These are phyloP conservation scores for Diplolepis rosae DNA, from an alignment of 2,888 invertebrate species.

Conservation along the genomic window DNA sequence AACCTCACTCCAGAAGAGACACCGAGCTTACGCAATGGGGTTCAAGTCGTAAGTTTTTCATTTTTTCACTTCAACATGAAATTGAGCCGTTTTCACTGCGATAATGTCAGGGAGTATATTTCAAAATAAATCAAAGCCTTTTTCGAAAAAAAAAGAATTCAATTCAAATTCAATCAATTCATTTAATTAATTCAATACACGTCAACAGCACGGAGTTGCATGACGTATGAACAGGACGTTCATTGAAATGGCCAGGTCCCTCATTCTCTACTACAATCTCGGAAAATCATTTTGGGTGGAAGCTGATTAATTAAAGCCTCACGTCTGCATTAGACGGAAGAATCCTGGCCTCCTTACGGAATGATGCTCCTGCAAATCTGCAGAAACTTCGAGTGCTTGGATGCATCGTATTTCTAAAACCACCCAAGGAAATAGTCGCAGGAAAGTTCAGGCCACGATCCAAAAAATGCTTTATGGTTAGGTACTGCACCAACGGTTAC, in stretches of 20 bases:
- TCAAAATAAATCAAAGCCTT: slow-evolving; percentile 48
- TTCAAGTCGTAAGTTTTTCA: too few relatives aligned
- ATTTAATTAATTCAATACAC: too few relatives aligned
- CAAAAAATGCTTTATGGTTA: slow-evolving; percentile 47
- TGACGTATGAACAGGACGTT: too few relatives aligned
- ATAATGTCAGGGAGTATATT: slow-evolving; percentile 56
- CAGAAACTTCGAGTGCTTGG: slow-evolving; percentile 52
- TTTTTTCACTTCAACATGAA: slow-evolving; percentile 54
- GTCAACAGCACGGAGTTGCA: too few relatives aligned
- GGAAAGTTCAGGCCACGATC: slow-evolving; percentile 51
- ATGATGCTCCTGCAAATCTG: slow-evolving; percentile 47
- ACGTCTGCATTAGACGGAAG: slow-evolving; percentile 45
- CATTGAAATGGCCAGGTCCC: too few relatives aligned
- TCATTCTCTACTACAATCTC: too few relatives aligned
- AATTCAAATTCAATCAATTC: slow-evolving; percentile 53
- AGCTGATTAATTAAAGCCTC: slow-evolving; percentile 52
- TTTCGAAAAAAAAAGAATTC: slow-evolving; percentile 52
- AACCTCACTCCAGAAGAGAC: slow-evolving; percentile 43
- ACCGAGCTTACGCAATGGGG: too few relatives aligned
- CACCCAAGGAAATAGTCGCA: slow-evolving; percentile 47
- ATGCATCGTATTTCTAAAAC: slow-evolving; percentile 43
- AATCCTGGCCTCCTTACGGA: slow-evolving; percentile 52
- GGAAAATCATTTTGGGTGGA: too few relatives aligned
- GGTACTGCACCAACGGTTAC: slow-evolving; percentile 52
- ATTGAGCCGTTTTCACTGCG: slow-evolving; percentile 51